phyloP scores from a whole-genome alignment of 2,113 vertebrate species.

The Vimba vimba region DNA sequence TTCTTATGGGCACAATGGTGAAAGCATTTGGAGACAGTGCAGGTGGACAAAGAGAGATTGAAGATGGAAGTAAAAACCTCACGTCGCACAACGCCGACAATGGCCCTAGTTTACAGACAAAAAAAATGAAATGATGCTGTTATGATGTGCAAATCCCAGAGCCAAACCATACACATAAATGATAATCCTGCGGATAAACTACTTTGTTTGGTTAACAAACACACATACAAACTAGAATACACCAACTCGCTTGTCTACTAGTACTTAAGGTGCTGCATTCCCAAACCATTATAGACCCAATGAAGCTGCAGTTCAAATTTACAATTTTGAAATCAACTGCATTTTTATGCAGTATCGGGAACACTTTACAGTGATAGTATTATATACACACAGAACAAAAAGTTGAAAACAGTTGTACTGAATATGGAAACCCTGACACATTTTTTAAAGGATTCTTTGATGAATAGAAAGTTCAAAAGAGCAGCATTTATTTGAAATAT shows the following conservation, averaged over 20 bases:
- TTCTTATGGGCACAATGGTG: not conserved
- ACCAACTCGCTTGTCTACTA: not conserved
- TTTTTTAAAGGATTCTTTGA: not conserved
- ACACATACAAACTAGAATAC: not conserved
- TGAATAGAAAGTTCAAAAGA: not conserved
- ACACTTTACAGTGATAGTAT: not conserved
- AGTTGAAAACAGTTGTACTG: not conserved
- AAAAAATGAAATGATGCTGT: not conserved
- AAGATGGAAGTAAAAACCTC: no score
- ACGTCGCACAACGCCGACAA: not conserved
- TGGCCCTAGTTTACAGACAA: not conserved
- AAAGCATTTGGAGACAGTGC: no score
- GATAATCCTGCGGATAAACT: not conserved
- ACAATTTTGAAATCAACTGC: not conserved
- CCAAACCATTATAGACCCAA: not conserved
- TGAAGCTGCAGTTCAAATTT: not conserved
- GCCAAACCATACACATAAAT: slow-evolving; percentile 7
- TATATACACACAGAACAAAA: not conserved
- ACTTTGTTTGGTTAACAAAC: slow-evolving; percentile 17
- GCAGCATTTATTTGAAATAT: not conserved
- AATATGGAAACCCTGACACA: not conserved
- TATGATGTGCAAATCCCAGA: not conserved
- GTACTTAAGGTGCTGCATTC: not conserved
- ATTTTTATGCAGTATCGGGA: not conserved
- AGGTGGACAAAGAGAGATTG: no score